phyloP scores from a whole-genome alignment of 1,140 invertebrate genomes.

The Drosophila sucinea region DNA sequence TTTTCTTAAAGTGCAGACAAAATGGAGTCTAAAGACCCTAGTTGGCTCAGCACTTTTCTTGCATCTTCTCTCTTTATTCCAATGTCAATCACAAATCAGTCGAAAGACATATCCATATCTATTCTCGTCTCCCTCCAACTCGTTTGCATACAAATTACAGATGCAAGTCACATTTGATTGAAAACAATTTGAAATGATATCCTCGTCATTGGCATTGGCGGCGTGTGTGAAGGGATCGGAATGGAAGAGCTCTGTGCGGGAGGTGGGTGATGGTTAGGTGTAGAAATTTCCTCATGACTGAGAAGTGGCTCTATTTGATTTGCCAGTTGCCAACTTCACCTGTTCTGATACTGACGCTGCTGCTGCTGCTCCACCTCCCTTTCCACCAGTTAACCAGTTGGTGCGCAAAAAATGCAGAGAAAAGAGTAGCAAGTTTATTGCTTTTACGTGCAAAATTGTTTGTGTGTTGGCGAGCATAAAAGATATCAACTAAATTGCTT shows the following conservation, averaged over 20 bases:
- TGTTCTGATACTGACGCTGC: background rate
- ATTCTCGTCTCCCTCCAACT: constrained; percentile 13
- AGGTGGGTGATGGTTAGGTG: background rate
- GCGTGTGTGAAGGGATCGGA: background rate
- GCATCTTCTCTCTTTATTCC: constrained; percentile 23
- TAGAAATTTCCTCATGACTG: constrained; percentile 23
- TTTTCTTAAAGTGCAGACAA: background rate
- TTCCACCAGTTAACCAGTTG: background rate
- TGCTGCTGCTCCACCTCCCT: constrained; percentile 10
- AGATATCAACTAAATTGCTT: constrained; percentile 71
- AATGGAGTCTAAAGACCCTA: constrained; percentile 1
- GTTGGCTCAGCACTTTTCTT: constrained; percentile 29
- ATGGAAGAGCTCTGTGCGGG: background rate
- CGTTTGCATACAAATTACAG: constrained; percentile 78
- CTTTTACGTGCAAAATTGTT: constrained; percentile 77
- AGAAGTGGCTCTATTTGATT: constrained; percentile 56
- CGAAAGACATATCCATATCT: constrained; percentile 36
- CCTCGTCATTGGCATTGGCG: constrained; percentile 45
- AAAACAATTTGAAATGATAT: constrained; percentile 81
- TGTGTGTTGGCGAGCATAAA: constrained; percentile 66
- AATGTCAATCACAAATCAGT: constrained; percentile 72
- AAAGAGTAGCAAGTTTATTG: constrained; percentile 54
- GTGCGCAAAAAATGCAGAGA: constrained; percentile 50
- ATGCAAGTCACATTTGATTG: constrained; percentile 79
- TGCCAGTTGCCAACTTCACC: constrained; percentile 45